phyloP scores from a whole-genome alignment of 2,888 invertebrate species.

The Caenorhabditis sp. region DNA sequence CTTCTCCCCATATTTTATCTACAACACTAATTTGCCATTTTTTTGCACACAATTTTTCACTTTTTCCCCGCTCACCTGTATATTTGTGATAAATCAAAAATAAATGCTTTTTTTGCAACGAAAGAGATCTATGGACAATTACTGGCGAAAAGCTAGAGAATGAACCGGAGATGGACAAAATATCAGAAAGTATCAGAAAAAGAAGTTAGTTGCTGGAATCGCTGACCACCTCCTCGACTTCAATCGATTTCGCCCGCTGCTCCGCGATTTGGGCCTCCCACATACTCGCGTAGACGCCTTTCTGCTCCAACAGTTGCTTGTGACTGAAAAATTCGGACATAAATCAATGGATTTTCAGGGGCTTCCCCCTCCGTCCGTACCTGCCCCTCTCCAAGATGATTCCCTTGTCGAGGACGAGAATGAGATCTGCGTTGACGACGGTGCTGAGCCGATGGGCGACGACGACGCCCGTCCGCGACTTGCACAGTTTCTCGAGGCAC shows the following conservation, averaged over 20 bases:
- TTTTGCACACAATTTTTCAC: too few species aligned
- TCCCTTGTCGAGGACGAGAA: conserved; percentile 92
- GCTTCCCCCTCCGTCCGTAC: too few species aligned
- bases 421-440: conserved; percentile 93
- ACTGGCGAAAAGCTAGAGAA: background rate
- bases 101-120: background rate
- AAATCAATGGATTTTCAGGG: too few species aligned
- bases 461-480: conserved; percentile 88
- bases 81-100: conserved; percentile 24
- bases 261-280: conserved; percentile 83
- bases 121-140: background rate
- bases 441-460: conserved; percentile 94
- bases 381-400: conserved; percentile 92
- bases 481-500: conserved; percentile 83
- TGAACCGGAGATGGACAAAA: background rate
- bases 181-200: background rate
- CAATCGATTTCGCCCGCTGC: conserved; percentile 54
- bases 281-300: conserved; percentile 90
- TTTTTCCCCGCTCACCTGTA: too few species aligned
- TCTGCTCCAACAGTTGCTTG: conserved; percentile 84
- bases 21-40: background rate
- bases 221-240: conserved; percentile 16
- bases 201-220: conserved; percentile 22
- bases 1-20: conserved; percentile 18
- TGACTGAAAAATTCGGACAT: conserved; percentile 84